Percentiles rank a stretch among this genome's conserved stretches.
phyloP scores from a whole-genome alignment of 2,797 vertebrate species.

The Brachyalestes nurse region DNA sequence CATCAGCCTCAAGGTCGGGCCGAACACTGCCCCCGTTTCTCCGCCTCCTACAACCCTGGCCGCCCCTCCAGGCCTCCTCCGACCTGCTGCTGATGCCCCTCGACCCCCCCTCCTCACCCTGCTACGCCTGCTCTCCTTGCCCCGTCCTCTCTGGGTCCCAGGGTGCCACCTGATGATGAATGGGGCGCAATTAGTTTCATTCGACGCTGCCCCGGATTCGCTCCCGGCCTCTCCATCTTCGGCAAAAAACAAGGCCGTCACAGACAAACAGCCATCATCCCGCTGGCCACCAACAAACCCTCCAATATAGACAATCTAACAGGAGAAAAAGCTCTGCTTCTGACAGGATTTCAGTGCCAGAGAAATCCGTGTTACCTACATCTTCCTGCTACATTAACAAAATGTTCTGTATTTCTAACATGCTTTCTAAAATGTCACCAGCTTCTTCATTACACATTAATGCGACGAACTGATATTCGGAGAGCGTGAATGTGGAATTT shows the following conservation, averaged over 20 bases:
- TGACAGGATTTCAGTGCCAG: constrained; percentile 15
- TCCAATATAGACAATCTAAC: constrained; percentile 42
- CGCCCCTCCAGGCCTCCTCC: constrained; percentile 40
- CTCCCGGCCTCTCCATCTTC: constrained; percentile 57
- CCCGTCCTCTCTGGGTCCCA: constrained; percentile 74
- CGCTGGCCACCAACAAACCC: constrained; percentile 39
- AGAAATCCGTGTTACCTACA: constrained; percentile 27
- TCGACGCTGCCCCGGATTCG: constrained; percentile 78
- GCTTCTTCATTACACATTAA: constrained; percentile 71
- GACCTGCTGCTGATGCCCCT: constrained; percentile 54
- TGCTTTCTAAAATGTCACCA: constrained; percentile 59
- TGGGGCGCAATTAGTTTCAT: constrained; percentile 80
- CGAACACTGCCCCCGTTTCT: constrained; percentile 63
- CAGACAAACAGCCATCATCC: constrained; percentile 40
- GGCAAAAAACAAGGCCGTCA: constrained; percentile 58
- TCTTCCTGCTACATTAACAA: constrained; percentile 29
- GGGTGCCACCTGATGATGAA: constrained; percentile 77
- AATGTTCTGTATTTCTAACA: constrained; percentile 39
- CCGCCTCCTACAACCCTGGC: constrained; percentile 54
- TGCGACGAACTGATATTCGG: constrained; percentile 62
- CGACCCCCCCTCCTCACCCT: constrained; percentile 70
- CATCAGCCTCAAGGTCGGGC: constrained; percentile 79
- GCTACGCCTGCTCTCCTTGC: constrained; percentile 74
- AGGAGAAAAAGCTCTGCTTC: constrained; percentile 32
- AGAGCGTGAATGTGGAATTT: constrained; percentile 65